A percentile compares a stretch with the other conserved stretches of the same genome.
These are phyloP conservation scores for Capricornis sumatraensis DNA, from an alignment of 2,113 vertebrate species.

Conservation along the genomic window DNA sequence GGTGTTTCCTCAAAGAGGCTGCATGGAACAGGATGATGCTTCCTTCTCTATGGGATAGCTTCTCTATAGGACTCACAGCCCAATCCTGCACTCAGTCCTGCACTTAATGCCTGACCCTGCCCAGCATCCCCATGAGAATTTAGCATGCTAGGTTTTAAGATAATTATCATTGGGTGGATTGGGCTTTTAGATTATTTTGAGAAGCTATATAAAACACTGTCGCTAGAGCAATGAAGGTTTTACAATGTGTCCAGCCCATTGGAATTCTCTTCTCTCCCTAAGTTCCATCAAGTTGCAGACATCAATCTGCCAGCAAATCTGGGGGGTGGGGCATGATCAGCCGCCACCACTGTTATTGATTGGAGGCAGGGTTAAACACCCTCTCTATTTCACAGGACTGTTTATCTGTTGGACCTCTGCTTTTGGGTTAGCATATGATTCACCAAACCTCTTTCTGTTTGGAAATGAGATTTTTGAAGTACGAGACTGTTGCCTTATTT, in stretches of 20 bases:
- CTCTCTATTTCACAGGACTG: neutral
- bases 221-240: slow-evolving; percentile 40
- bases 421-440: neutral
- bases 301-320: slow-evolving; percentile 35
- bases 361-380: neutral
- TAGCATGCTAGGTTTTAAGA: neutral
- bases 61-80: neutral
- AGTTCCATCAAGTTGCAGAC: slow-evolving; percentile 21
- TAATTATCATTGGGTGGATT: slow-evolving; percentile 3
- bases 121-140: neutral
- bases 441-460: neutral
- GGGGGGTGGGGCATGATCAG: neutral
- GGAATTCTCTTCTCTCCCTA: slow-evolving; percentile 32
- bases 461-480: neutral
- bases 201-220: slow-evolving; percentile 27
- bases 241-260: neutral
- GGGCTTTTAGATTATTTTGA: slow-evolving; percentile 51
- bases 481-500: neutral
- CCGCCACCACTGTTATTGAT: neutral
- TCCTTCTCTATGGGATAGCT: neutral
- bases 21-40: accelerated
- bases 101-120: neutral
- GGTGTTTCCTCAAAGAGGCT: neutral
- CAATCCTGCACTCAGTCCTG: neutral
- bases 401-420: neutral